Evolutionary conservation across 1,140 invertebrate species (phyloP), one percentile per base, ranked within the genome.

Genomic region (Cyrtorhinus lividipennis): DNA sequence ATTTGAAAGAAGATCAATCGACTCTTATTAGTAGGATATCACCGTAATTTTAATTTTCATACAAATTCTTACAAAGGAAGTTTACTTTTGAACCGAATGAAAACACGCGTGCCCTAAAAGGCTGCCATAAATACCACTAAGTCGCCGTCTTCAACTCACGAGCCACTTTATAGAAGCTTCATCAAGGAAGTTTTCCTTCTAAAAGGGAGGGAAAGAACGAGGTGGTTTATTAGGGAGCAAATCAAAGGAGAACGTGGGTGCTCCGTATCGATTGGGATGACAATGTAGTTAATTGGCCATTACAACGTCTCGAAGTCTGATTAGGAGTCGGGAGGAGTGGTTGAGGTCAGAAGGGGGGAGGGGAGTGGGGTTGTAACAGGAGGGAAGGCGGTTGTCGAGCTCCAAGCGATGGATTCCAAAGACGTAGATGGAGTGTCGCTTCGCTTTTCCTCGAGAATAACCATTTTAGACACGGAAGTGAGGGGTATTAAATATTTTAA

Each of bases 251-350:
- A 53, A 20, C 48, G 48, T 22, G 48, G 48, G 10, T 53, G 48
- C 48, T 10, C 20, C 12, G 48, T 53, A 53, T 53, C 20, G 48
- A 53, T 53, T 53, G 48, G 48, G 48, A 53, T 53, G 48, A 53
- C 48, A 53, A 53, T 53, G 48, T 53, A 53, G 48, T 53, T 53
- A 53, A 53, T 53, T 53, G 48, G 48, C 48, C 48, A 53, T 53
- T 53, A 53, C 48, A 53, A 15, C 48, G 48, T 53, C 48, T 53
- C 48, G 20, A 53, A 53, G 48, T 5, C 48, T 53, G 48, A 53
- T 53, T 53, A 53, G 48, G 48, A 20, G 12, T 10, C 5, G 48
- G 20, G 20, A 53, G 48, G 48, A 53, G 20, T 38, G 48, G 48
- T 44, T 44, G 38, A n/a, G 8, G 38, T 44, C n/a, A 8, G 38